Percentiles rank a stretch among this genome's conserved stretches.
Evolutionary conservation across 2,113 vertebrate species (phyloP).

Genomic region (Probosciger aterrimus): DNA sequence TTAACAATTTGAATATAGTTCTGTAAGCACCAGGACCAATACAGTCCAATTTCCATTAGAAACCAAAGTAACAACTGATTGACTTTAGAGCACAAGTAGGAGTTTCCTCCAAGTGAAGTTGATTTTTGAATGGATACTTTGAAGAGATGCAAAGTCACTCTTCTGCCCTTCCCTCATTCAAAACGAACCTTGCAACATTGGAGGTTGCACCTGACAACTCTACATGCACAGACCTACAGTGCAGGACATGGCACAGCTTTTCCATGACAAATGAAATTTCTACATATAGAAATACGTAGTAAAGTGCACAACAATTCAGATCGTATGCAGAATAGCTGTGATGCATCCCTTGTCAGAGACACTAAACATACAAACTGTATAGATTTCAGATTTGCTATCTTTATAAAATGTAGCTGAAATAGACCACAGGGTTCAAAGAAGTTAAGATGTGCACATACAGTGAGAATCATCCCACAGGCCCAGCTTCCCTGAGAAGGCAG

Average conservation of each 20-base stretch:
- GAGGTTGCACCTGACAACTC: not conserved
- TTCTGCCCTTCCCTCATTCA: not conserved
- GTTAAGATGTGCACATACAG: not conserved
- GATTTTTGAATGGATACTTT: not conserved
- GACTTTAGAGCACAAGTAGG: not conserved
- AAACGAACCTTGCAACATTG: not conserved
- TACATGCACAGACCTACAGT: not conserved
- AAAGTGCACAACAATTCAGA: not conserved
- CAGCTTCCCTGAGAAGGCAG: not conserved
- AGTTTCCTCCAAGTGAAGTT: not conserved
- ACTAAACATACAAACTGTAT: accelerated
- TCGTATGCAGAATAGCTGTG: not conserved
- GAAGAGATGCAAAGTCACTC: not conserved
- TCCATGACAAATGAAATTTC: not conserved
- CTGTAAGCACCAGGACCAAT: not conserved
- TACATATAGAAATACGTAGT: not conserved
- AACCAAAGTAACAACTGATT: not conserved
- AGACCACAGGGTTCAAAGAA: not conserved
- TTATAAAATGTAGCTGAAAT: not conserved
- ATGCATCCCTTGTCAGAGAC: not conserved
- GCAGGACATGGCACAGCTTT: not conserved
- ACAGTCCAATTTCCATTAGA: not conserved
- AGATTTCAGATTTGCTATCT: not conserved
- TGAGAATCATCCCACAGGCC: not conserved
- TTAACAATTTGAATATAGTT: not conserved